Conservation (phyloP, 2,113 vertebrate species). For the Cromileptes altivelis region DNA sequence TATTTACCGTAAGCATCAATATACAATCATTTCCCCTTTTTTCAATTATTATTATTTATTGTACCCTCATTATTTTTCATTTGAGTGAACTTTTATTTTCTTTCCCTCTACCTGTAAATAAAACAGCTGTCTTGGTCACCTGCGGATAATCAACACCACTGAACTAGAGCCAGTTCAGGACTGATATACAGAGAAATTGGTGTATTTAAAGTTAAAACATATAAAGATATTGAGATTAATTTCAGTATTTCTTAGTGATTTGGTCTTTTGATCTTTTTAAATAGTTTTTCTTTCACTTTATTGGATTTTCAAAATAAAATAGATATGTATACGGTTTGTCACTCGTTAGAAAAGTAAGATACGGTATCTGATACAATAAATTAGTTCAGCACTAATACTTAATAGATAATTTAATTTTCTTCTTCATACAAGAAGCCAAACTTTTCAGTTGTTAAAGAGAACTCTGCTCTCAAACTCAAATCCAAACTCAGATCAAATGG, state of each 20-base stretch:
- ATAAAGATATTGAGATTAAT: neutral
- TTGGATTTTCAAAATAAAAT: slow-evolving; percentile 3
- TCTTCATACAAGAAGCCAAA: neutral
- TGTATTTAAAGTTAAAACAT: neutral
- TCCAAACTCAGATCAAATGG: too few species aligned
- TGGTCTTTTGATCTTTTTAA: neutral
- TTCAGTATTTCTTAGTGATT: neutral
- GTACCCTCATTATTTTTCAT: slow-evolving; percentile 46
- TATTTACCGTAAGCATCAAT: slow-evolving; percentile 26
- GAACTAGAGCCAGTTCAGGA: neutral
- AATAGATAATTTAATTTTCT: neutral
- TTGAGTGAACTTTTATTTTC: slow-evolving; percentile 10
- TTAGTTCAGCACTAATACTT: neutral
- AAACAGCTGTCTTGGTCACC: slow-evolving; percentile 68
- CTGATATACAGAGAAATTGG: neutral
- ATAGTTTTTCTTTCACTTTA: neutral
- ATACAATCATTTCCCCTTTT: slow-evolving; percentile 1
- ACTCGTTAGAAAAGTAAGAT: neutral
- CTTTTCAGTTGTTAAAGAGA: neutral
- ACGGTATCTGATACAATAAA: neutral
- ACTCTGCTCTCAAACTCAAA: too few species aligned
- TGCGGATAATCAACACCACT: slow-evolving; percentile 23
- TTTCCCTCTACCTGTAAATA: slow-evolving; percentile 23
- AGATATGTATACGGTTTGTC: neutral
- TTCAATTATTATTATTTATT: slow-evolving; percentile 30